Percentiles rank a stretch among this genome's conserved stretches.
phyloP scores from a whole-genome alignment of 2,797 vertebrate genomes.

The Argentina silus region DNA sequence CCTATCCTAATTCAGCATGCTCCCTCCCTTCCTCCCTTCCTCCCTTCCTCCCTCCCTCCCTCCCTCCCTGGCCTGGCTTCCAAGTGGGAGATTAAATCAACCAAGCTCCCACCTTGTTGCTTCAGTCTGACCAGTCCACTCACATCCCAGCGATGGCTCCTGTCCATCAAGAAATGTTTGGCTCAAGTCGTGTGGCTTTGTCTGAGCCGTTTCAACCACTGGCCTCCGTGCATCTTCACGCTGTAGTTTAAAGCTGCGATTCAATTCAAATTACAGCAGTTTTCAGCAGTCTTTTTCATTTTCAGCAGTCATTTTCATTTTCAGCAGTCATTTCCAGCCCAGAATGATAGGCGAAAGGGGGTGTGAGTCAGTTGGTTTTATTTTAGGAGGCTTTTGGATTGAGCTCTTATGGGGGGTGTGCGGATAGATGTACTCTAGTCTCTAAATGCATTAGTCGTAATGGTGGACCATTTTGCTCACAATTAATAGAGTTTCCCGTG shows the following conservation, averaged over 20 bases:
- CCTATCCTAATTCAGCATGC: constrained; percentile 79
- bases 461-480: constrained; percentile 77
- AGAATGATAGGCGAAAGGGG: background rate
- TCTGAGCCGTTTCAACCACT: constrained; percentile 83
- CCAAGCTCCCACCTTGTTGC: constrained; percentile 69
- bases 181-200: too few species aligned
- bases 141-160: constrained; percentile 51
- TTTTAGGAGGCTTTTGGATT: constrained; percentile 55
- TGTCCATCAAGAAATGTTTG: constrained; percentile 72
- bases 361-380: constrained; percentile 33
- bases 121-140: constrained; percentile 74
- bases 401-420: constrained; percentile 42
- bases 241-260: constrained; percentile 39
- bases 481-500: constrained; percentile 78
- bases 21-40: constrained; percentile 59
- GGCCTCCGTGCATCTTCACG: constrained; percentile 82
- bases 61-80: constrained; percentile 62
- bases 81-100: constrained; percentile 87
- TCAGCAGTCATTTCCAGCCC: background rate
- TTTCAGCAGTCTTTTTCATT: too few species aligned
- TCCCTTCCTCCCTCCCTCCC: too few species aligned
- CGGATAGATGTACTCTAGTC: constrained; percentile 62
- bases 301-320: too few species aligned
- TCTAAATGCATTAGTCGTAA: constrained; percentile 73
- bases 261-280: too few species aligned